phyloP scores from a whole-genome alignment of 2,888 invertebrate genomes.

The Hemistola chrysoprasaria region DNA sequence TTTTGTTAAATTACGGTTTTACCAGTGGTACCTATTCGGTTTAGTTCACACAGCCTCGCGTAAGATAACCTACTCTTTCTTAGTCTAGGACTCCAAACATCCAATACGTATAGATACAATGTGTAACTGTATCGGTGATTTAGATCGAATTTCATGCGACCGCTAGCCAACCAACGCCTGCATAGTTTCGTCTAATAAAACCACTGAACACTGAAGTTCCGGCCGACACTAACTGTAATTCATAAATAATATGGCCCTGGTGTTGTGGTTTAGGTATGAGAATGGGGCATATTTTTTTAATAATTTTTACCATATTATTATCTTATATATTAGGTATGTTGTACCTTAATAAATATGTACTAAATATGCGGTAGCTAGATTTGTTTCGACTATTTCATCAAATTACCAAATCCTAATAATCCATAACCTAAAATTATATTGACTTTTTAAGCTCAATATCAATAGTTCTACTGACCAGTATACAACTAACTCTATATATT shows the following conservation, averaged over 20 bases:
- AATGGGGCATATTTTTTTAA: slow-evolving; percentile 5
- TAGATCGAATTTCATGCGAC: slow-evolving; percentile 38
- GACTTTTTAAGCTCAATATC: too few species aligned
- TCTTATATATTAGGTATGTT: too few species aligned
- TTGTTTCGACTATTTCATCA: too few species aligned
- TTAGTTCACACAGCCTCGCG: slow-evolving; percentile 3
- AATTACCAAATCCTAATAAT: too few species aligned
- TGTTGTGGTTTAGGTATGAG: slow-evolving; percentile 1
- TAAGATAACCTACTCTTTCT: not conserved
- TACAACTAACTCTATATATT: too few species aligned
- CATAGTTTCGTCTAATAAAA: slow-evolving; percentile 4
- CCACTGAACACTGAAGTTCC: slow-evolving; percentile 18
- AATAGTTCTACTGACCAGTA: too few species aligned
- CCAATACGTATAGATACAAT: slow-evolving; percentile 19
- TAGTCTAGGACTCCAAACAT: slow-evolving; percentile 17
- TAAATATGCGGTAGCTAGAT: too few species aligned
- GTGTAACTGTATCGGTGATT: slow-evolving; percentile 50
- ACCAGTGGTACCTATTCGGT: not conserved
- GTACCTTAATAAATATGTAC: too few species aligned
- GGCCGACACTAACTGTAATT: slow-evolving; percentile 15
- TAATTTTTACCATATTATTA: too few species aligned
- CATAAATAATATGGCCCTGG: not conserved
- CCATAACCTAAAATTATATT: too few species aligned
- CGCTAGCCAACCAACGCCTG: slow-evolving; percentile 7
- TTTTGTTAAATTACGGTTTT: slow-evolving; percentile 1